Evolutionary conservation across 2,113 vertebrate genomes (phyloP).

Genomic region (Opisthocomus hoazin): DNA sequence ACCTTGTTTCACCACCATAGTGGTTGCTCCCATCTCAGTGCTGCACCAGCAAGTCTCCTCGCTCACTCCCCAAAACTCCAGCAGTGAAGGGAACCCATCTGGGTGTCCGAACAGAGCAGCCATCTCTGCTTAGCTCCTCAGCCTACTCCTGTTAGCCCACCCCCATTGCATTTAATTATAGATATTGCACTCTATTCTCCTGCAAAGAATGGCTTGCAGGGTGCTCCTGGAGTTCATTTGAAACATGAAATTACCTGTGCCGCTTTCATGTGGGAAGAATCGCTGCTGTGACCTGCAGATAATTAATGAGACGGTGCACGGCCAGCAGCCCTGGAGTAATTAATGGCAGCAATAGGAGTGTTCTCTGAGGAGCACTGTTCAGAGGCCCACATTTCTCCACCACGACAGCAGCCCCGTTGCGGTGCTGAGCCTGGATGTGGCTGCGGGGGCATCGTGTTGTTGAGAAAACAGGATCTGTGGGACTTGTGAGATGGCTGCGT

Average conservation of each 20-base stretch:
- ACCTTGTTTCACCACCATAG: fast-evolving
- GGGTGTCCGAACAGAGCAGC: fast-evolving
- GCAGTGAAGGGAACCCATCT: background rate
- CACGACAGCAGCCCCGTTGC: fast-evolving
- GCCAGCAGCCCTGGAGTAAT: background rate
- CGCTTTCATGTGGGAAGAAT: background rate
- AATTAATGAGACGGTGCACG: background rate
- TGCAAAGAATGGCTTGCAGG: background rate
- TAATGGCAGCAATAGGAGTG: background rate
- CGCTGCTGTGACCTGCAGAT: background rate
- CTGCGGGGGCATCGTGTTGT: fast-evolving
- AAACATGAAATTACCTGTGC: background rate
- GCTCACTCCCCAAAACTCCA: fast-evolving
- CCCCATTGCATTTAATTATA: background rate
- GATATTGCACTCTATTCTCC: background rate
- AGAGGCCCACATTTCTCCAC: fast-evolving
- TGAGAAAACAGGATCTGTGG: background rate
- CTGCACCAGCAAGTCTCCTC: background rate
- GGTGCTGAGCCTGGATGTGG: background rate
- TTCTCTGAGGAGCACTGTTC: background rate
- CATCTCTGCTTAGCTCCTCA: background rate
- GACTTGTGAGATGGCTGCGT: background rate
- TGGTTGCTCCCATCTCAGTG: fast-evolving
- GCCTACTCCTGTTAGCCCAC: background rate
- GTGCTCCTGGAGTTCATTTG: background rate